Base-by-base conservation (phyloP, 2,888 invertebrate genomes). In the Drosophila austrosaltans region DNA sequence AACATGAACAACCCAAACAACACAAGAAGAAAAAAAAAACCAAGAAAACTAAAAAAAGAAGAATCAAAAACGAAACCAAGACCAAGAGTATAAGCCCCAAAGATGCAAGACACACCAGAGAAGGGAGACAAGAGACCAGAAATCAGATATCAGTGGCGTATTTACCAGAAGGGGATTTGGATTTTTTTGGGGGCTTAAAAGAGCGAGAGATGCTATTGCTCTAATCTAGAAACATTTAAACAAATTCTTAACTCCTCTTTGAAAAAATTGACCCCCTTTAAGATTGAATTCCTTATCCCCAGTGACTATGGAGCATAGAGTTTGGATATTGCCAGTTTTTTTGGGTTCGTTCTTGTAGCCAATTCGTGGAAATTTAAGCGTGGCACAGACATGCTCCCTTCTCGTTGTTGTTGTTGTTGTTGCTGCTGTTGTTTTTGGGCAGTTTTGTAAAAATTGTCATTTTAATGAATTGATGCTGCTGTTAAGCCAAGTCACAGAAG, bases 401-500 rank as follows among this genome's bases (percentile, higher is more conserved):
- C 79, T 81, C 80, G 89, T 83, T 78, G 75, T 78, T 79, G 79
- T 75, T 78, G 75, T 53, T 77, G 63, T 28, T 79, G 66, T 44
- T 73, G 78, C 72, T 77, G 78, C 76, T 82, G 86, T 82, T 83
- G 81, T 76, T 83, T 82, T 83, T 85, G 83, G 87, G 82, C 82
- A 89, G 86, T 90, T 91, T 91, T 90, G 88, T 89, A 87, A 90
- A 84, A 90, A 90, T 91, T 91, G 91, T 91, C 91, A 91, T 90
- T 91, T 91, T 91, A 91, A 91, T 91, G 90, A 91, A 91, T 91
- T 91, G 91, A 90, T 89, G 89, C 88, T 90, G 90, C 88, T 90
- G 90, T 88, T 90, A 88, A 91, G 80, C 79, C 80, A 83, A 87
- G 63, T 72, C 67, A 53, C 67, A 67, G 39, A 69, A 69, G 70